Percentiles rank a stretch among this genome's conserved stretches.
These are phyloP conservation scores for Drepana arcuata DNA, from an alignment of 1,140 invertebrate genomes.

Conservation along the genomic window DNA sequence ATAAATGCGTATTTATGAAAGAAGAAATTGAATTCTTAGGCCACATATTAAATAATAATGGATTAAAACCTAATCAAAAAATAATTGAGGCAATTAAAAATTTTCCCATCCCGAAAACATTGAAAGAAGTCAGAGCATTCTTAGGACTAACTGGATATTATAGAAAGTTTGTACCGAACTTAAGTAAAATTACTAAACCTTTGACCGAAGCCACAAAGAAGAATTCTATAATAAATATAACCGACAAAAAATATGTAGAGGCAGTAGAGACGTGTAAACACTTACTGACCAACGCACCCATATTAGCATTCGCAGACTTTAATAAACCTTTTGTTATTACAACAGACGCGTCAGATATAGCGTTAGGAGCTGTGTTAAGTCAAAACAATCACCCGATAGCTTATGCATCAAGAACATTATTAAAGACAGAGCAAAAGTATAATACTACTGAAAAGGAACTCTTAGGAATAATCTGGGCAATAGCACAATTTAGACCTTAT, in stretches of 20 bases:
- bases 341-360: slow-evolving; percentile 29
- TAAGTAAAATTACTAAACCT: slow-evolving; percentile 35
- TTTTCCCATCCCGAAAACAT: slow-evolving; percentile 44
- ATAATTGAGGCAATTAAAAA: slow-evolving; percentile 48
- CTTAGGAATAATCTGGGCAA: slow-evolving; percentile 66
- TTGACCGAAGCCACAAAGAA: slow-evolving; percentile 36
- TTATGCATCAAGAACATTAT: slow-evolving; percentile 48
- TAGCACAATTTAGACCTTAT: slow-evolving; percentile 55
- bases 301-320: slow-evolving; percentile 29
- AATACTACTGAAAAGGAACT: slow-evolving; percentile 60
- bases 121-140: slow-evolving; percentile 51
- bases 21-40: slow-evolving; percentile 58
- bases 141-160: slow-evolving; percentile 42
- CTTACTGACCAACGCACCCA: too few species aligned
- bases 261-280: slow-evolving; percentile 29
- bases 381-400: slow-evolving; percentile 41
- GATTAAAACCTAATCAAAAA: slow-evolving; percentile 48
- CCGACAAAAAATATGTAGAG: slow-evolving; percentile 16
- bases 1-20: slow-evolving; percentile 42
- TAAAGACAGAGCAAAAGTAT: slow-evolving; percentile 48
- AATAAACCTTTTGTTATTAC: slow-evolving; percentile 35
- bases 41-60: slow-evolving; percentile 43
- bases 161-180: slow-evolving; percentile 32
- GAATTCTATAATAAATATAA: slow-evolving; percentile 26
- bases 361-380: slow-evolving; percentile 31